Percentiles rank a stretch among this genome's conserved stretches.
phyloP scores from a whole-genome alignment of 2,113 vertebrate genomes.

The Ceyx cyanopectus region DNA sequence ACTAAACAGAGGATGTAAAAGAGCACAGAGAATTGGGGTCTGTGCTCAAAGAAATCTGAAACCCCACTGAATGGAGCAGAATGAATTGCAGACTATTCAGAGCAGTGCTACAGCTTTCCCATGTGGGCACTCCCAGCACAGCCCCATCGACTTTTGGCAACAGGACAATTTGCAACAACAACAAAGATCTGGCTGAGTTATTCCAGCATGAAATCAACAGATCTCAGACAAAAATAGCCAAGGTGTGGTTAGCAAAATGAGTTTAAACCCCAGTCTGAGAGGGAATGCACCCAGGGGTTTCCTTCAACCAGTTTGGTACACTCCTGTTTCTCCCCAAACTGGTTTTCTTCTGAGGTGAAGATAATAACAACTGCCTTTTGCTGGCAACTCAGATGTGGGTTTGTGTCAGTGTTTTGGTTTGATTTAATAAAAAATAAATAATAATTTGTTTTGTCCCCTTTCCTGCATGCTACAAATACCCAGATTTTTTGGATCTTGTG shows the following conservation, averaged over 20 bases:
- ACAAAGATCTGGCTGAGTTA: slow-evolving; percentile 24
- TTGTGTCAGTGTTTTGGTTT: neutral
- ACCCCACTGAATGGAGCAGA: slow-evolving; percentile 43
- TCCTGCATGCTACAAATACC: too few species aligned
- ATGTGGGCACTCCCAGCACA: neutral
- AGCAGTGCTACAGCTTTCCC: neutral
- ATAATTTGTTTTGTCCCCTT: too few species aligned
- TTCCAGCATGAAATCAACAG: slow-evolving; percentile 30
- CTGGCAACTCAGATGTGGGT: neutral
- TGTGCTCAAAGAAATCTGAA: slow-evolving; percentile 62
- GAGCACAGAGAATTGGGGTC: slow-evolving; percentile 37
- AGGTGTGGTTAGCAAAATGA: neutral
- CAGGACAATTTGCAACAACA: neutral
- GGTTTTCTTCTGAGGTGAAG: neutral
- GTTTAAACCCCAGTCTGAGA: neutral
- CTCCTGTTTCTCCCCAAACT: neutral
- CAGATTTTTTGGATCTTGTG: too few species aligned
- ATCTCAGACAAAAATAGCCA: slow-evolving; percentile 5
- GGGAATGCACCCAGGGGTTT: neutral
- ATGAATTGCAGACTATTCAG: slow-evolving; percentile 25
- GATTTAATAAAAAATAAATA: too few species aligned
- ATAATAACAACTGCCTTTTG: neutral
- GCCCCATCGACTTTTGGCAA: slow-evolving; percentile 25
- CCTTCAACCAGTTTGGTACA: neutral
- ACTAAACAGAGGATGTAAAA: slow-evolving; percentile 68